Evolutionary conservation across 1,140 invertebrate species (phyloP), one percentile per base, ranked within the genome.

Genomic region (Spodoptera frugiperda): DNA sequence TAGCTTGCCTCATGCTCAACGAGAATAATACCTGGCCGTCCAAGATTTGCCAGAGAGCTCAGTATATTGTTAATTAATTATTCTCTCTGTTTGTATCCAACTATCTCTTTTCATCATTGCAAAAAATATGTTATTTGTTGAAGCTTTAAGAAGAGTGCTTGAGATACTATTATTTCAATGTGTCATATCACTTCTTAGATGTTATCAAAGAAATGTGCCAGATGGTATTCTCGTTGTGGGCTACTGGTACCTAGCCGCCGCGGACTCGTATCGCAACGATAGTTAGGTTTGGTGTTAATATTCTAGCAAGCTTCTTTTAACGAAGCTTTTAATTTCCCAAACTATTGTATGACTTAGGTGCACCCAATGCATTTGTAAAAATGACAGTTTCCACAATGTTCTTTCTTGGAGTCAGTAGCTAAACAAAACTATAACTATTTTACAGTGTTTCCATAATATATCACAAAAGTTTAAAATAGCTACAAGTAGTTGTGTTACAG

Each of bases 11-110:
- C 33, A 78, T 74, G 76, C 71, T 77, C 87, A 86, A 87, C 81
- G 81, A 85, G 88, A 90, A 86, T 86, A 86, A 82, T 79, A 86
- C 84, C 81, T 82, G 71, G 73, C 65, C 57, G 77, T 80, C 73
- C 71, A 78, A 55, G 30, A 39, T 74, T 71, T 59, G 68, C 72
- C 53, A 78, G 71, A 75, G 48, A 53, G 46, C 72, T 75, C 48
- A 63, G 15, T 54, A 74, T 51, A 68, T 54, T 53, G 15, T 65
- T 53, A n/a, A 12, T 25, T 54, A 55, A 75, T 63, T 74, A 46
- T 55, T 72, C 68, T 72, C 68, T 44, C 8, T 61, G 21, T 61
- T 44, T 75, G 59, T 75, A 75, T 65, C 14, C 8, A 33, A 53
- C 53, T 39, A 70, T 44, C 15, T 17, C 25, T 5, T 63, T 15